A percentile compares a stretch with the other conserved stretches of the same genome.
phyloP scores from a whole-genome alignment of 2,797 vertebrate species.

The Pangasius macronema region DNA sequence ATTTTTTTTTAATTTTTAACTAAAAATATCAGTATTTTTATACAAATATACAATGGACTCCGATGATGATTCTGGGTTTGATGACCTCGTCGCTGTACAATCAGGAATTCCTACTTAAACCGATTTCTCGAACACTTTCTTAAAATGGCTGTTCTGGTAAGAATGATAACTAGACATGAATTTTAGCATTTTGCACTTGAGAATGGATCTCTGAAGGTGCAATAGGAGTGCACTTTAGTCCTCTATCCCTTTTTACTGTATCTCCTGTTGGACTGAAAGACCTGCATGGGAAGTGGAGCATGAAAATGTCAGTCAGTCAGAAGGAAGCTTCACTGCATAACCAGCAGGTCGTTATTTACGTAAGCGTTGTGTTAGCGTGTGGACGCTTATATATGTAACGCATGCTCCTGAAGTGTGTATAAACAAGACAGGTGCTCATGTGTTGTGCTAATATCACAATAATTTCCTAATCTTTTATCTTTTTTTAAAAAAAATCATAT shows the following conservation, averaged over 20 bases:
- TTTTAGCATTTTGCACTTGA: not conserved
- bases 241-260: not conserved
- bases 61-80: not conserved
- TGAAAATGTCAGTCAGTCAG: slow-evolving; percentile 1
- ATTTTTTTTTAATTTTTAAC: not conserved
- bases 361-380: not conserved
- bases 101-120: not conserved
- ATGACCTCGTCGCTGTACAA: not conserved
- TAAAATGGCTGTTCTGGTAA: not conserved
- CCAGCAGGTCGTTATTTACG: not conserved
- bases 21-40: no score
- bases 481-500: not conserved
- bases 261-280: not conserved
- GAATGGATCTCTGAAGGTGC: not conserved
- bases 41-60: not conserved
- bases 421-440: not conserved
- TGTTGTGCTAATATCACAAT: not conserved
- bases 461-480: not conserved
- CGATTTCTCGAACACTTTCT: not conserved
- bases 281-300: slow-evolving; percentile 11
- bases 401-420: not conserved
- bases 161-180: not conserved
- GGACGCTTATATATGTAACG: not conserved
- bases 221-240: no score
- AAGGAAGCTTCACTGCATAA: not conserved